Percentiles rank a stretch among this genome's conserved stretches.
Conservation (phyloP, 2,113 vertebrate genomes). For the Antigone vipio region DNA sequence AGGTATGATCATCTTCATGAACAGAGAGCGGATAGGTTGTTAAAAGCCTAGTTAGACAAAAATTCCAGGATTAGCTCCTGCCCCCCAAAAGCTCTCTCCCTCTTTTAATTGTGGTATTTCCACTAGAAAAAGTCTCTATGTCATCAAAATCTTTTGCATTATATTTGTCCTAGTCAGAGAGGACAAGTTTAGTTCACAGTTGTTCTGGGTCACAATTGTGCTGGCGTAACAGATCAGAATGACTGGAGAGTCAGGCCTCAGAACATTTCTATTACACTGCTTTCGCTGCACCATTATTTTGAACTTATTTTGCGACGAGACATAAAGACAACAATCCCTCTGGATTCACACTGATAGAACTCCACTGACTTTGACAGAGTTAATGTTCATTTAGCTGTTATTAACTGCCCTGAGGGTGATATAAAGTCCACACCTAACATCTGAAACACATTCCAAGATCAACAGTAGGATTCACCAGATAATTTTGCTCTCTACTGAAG, state of each 20-base stretch:
- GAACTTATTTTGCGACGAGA: background rate
- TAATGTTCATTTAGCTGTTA: background rate
- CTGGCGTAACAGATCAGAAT: background rate
- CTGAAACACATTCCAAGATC: slow-evolving; percentile 2
- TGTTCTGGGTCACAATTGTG: background rate
- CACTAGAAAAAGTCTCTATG: background rate
- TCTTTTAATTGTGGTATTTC: background rate
- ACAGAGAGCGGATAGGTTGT: fast-evolving
- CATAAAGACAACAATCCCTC: background rate
- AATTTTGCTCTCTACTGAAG: background rate
- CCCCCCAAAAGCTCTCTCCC: background rate
- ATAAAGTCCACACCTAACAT: background rate
- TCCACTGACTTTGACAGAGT: background rate
- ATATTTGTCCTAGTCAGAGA: background rate
- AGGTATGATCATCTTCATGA: background rate
- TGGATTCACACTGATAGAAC: background rate
- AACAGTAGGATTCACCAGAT: background rate
- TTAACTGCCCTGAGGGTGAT: background rate
- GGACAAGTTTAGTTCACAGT: background rate
- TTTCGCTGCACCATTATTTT: background rate
- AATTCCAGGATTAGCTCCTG: background rate
- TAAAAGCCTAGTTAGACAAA: background rate
- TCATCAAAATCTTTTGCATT: background rate
- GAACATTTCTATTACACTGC: background rate
- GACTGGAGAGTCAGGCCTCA: background rate